phyloP scores from a whole-genome alignment of 1,140 invertebrate species.

The Dendroctonus valens region DNA sequence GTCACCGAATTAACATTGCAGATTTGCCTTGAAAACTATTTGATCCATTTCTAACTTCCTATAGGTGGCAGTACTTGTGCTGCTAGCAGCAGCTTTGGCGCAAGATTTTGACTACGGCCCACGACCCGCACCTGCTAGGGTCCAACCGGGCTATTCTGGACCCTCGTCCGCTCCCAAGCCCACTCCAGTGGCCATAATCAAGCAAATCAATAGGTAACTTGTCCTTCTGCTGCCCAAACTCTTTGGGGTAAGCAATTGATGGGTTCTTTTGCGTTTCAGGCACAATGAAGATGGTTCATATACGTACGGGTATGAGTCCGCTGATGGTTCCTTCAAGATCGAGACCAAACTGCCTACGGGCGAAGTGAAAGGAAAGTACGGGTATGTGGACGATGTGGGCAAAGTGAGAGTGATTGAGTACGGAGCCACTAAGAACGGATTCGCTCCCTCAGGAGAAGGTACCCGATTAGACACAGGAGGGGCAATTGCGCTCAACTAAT shows the following conservation, averaged over 20 bases:
- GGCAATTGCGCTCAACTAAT: not conserved
- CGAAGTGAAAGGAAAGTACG: conserved; percentile 81
- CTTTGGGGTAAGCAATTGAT: not conserved
- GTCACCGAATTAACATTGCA: not conserved
- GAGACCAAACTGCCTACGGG: conserved; percentile 77
- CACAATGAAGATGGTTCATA: conserved; percentile 85
- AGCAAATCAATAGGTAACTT: conserved; percentile 75
- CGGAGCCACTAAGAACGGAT: conserved; percentile 82
- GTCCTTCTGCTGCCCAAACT: not conserved
- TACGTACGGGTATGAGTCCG: conserved; percentile 83
- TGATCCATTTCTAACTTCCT: conserved; percentile 2
- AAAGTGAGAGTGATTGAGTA: conserved; percentile 83
- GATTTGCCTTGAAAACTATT: too few relatives aligned
- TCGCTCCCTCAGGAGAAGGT: conserved; percentile 81
- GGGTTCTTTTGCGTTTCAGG: conserved; percentile 50
- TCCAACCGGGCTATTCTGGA: conserved; percentile 48
- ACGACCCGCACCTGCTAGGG: conserved; percentile 55
- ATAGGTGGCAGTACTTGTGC: conserved; percentile 52
- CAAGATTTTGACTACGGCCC: conserved; percentile 63
- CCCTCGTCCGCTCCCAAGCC: conserved; percentile 55
- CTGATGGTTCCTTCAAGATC: conserved; percentile 82
- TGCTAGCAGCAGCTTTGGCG: conserved; percentile 50
- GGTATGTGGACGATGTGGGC: conserved; percentile 80
- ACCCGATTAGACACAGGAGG: not conserved
- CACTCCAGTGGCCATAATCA: conserved; percentile 75